phyloP scores from a whole-genome alignment of 2,113 vertebrate genomes.

The Zosterops japonicus region DNA sequence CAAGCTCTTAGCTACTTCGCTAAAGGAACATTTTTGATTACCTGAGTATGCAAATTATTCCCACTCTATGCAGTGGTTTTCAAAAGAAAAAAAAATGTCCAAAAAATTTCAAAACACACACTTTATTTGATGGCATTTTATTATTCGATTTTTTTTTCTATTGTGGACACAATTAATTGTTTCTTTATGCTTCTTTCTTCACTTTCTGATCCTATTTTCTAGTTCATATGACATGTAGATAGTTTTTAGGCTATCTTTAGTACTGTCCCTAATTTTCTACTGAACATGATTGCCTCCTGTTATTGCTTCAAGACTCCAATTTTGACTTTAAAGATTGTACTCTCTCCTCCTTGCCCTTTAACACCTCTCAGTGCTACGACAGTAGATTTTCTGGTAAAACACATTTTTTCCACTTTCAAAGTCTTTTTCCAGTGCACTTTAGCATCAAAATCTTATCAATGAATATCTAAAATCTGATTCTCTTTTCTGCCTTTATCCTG shows the following conservation, averaged over 20 bases:
- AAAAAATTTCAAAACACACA: not conserved
- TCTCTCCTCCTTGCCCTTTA: not conserved
- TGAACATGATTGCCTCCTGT: not conserved
- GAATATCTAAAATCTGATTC: not conserved
- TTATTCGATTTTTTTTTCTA: not conserved
- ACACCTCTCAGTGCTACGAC: not conserved
- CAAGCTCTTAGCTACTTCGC: not conserved
- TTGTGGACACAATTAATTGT: not conserved
- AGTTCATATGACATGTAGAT: conserved; percentile 30
- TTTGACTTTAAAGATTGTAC: not conserved
- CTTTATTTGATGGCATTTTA: not conserved
- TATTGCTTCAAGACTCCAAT: not conserved
- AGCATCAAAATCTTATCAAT: not conserved
- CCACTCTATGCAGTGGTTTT: not conserved
- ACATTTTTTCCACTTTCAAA: not conserved
- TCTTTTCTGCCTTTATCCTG: not conserved
- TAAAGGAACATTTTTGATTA: not conserved
- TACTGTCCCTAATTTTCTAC: conserved; percentile 31
- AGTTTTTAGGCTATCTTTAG: not conserved
- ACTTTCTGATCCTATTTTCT: conserved; percentile 38
- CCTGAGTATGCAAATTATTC: not conserved
- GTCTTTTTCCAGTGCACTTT: not conserved
- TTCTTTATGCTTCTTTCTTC: not conserved
- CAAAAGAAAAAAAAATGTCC: not conserved
- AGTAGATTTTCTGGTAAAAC: not conserved